Conservation (phyloP, 2,113 vertebrate species). For the Lampris incognitus region DNA sequence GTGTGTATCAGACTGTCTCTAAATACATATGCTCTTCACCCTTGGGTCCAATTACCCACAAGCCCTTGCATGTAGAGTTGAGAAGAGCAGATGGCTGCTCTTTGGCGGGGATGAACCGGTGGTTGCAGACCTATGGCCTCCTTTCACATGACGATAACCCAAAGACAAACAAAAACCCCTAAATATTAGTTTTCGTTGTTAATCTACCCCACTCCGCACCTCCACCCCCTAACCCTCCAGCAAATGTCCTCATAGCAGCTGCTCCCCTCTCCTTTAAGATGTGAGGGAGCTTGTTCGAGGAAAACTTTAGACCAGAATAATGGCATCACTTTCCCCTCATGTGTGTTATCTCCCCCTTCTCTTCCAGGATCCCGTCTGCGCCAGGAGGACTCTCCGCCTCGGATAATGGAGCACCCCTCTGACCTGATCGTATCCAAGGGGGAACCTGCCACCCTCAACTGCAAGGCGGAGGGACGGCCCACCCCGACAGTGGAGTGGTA, state of each 20-base stretch:
- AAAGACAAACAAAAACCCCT: slow-evolving; percentile 9
- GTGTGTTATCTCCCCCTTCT: slow-evolving; percentile 8
- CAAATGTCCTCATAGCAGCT: not conserved
- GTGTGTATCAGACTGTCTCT: slow-evolving; percentile 42
- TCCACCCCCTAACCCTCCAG: not conserved
- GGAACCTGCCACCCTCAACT: slow-evolving; percentile 98
- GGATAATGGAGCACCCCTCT: slow-evolving; percentile 97
- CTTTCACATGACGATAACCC: slow-evolving; percentile 28
- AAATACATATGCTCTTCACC: slow-evolving; percentile 42
- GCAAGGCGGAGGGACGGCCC: slow-evolving; percentile 96
- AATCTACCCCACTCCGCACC: not conserved
- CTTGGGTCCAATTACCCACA: slow-evolving; percentile 69
- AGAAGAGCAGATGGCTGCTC: slow-evolving; percentile 63
- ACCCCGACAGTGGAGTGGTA: slow-evolving; percentile 98
- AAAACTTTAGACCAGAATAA: not conserved
- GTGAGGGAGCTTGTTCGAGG: not conserved
- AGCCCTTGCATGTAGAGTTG: slow-evolving; percentile 42
- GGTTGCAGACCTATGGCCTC: slow-evolving; percentile 49
- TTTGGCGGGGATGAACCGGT: slow-evolving; percentile 48
- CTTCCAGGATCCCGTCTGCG: slow-evolving; percentile 94
- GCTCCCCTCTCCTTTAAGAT: not conserved
- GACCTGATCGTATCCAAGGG: slow-evolving; percentile 99
- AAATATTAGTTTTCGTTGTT: slow-evolving; percentile 15
- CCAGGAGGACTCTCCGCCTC: slow-evolving; percentile 96
- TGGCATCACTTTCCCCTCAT: not conserved